Percentiles rank a stretch among this genome's conserved stretches.
Conservation (phyloP, 1,140 invertebrate species). For the Asbolus verrucosus region DNA sequence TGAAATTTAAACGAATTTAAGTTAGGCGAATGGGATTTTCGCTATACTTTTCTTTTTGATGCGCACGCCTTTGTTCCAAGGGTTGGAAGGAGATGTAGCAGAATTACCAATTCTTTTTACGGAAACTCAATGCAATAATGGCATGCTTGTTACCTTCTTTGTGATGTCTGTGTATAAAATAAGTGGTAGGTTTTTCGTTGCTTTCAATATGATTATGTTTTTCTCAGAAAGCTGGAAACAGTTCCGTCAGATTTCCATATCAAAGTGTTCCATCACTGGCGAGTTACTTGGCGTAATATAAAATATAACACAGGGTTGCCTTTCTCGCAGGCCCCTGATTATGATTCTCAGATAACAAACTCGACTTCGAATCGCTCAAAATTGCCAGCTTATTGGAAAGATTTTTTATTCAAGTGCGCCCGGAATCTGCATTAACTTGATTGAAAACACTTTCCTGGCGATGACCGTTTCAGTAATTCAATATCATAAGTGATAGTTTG, state of each 20-base stretch:
- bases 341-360: too few species aligned
- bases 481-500: too few species aligned
- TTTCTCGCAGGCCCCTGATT: too few species aligned
- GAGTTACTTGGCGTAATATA: not conserved
- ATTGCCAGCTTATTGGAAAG: too few species aligned
- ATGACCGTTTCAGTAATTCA: too few species aligned
- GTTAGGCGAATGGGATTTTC: constrained; percentile 9
- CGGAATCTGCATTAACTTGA: too few species aligned
- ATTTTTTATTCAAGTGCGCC: too few species aligned
- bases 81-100: too few species aligned
- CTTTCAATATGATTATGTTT: constrained; percentile 1
- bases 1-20: constrained; percentile 16
- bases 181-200: not conserved
- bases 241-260: not conserved
- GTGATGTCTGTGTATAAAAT: not conserved
- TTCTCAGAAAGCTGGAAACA: not conserved
- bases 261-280: not conserved
- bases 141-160: constrained; percentile 1
- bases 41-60: constrained; percentile 14
- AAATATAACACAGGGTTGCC: too few species aligned
- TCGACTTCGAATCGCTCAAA: too few species aligned
- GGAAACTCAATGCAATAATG: not conserved
- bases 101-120: constrained; percentile 33
- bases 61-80: constrained; percentile 7
- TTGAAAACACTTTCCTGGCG: too few species aligned